Conservation (phyloP, 1,140 invertebrate genomes). For the Brachionus rubens region DNA sequence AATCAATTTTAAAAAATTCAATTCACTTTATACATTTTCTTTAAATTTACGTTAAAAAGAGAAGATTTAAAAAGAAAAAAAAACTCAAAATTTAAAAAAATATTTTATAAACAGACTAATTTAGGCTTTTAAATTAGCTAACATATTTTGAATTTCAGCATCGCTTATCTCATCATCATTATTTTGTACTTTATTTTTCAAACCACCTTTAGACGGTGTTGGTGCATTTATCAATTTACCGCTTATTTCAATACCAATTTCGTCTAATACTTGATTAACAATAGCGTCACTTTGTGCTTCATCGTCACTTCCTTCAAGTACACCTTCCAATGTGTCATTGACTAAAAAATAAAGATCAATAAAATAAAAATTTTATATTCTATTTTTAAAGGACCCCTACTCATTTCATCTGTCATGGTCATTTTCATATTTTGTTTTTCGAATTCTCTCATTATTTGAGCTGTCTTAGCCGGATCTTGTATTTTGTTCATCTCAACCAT, state of each 20-base stretch:
- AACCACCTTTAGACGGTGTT: background rate
- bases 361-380: background rate
- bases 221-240: constrained; percentile 64
- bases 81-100: no score
- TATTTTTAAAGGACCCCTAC: constrained; percentile 61
- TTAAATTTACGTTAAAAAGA: no score
- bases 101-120: background rate
- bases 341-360: constrained; percentile 64
- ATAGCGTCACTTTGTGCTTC: constrained; percentile 82
- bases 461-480: constrained; percentile 78
- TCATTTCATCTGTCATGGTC: constrained; percentile 92
- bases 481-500: constrained; percentile 82
- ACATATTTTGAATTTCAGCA: constrained; percentile 28
- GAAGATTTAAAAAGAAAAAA: no score
- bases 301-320: constrained; percentile 80
- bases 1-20: background rate
- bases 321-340: constrained; percentile 83
- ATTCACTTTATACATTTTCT: background rate
- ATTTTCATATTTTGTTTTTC: constrained; percentile 76
- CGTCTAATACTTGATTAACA: constrained; percentile 82
- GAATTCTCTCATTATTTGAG: constrained; percentile 76
- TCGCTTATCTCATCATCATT: background rate
- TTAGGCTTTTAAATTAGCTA: constrained; percentile 39
- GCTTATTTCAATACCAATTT: constrained; percentile 89
- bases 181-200: background rate